Percentiles rank a stretch among this genome's conserved stretches.
phyloP scores from a whole-genome alignment of 2,113 vertebrate genomes.

The Hoplias malabaricus region DNA sequence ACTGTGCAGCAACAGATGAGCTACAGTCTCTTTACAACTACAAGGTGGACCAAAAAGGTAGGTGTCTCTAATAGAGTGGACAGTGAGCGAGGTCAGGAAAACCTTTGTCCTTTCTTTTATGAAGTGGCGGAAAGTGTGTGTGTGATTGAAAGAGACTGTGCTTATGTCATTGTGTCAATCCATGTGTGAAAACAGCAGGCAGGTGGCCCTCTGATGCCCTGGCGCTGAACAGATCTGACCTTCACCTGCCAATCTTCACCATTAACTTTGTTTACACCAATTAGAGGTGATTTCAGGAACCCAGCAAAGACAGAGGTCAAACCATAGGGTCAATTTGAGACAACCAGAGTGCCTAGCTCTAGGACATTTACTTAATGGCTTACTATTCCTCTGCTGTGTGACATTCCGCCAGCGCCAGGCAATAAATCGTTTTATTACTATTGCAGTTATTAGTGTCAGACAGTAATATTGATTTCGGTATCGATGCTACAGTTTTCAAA shows the following conservation, averaged over 20 bases:
- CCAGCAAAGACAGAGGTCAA: background rate
- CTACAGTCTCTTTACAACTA: no score
- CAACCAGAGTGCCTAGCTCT: background rate
- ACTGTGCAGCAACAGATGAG: no score
- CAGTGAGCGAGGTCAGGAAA: background rate
- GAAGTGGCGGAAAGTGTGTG: background rate
- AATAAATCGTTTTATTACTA: background rate
- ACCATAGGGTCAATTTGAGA: background rate
- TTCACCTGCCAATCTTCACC: slow-evolving; percentile 9
- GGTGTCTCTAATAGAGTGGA: no score
- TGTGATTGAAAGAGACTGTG: background rate
- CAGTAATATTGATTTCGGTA: no score
- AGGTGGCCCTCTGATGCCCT: background rate
- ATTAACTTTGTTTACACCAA: no score
- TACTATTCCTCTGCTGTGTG: background rate
- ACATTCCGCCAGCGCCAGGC: background rate
- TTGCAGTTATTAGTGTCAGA: no score
- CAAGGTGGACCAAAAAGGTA: no score
- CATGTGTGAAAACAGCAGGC: background rate
- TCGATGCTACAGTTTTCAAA: no score
- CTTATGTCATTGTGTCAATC: background rate
- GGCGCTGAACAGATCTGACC: background rate
- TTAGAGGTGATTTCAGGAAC: no score
- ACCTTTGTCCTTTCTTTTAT: background rate
- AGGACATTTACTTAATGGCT: background rate